Evolutionary conservation across 2,113 vertebrate genomes (phyloP), one percentile per base, ranked within the genome.

Genomic region (Cheirogaleus medius): DNA sequence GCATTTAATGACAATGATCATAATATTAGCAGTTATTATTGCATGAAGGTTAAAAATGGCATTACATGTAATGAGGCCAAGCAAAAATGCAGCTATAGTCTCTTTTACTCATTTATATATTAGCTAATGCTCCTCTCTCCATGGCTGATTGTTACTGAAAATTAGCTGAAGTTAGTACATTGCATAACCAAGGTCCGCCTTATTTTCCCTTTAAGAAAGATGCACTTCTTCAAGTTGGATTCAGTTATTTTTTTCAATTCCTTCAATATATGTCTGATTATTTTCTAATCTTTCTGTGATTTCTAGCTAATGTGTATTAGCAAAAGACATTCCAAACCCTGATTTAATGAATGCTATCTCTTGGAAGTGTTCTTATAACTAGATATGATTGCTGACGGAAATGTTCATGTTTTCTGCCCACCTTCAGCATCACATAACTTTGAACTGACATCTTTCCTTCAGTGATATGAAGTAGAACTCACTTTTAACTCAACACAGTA

Each of bases 41-140:
- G 34, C 21, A 76, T 32, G 18, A 87, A 93, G 85, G 42, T 84
- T 94, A 76, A 90, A 92, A 63, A 37, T 94, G 84, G 37, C 37
- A 69, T 42, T 83, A 83, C 39, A 73, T 95, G 54, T 80, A 96
- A 90, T 64, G 63, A 90, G 42, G 37, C 32, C 54, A 94, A 47
- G 20, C 20, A 80, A 74, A 87, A 86, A 32, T 74, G 4, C 52
- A n/a, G 18, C 73, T 71, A 54, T 66, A 14, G 37, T 68, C 25
- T 54, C 4, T 83, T 68, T 90, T 32, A 96, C 49, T 87, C 63
- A 90, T 80, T 95, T 84, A 21, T 42, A 56, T 54, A n/a, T 78
- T 86, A 94, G 39, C 18, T 87, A 21, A 49, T 69, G 29, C 8
- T 71, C 73, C n/a, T 82, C 14, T 86, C 6, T 58, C 42, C 29